Evolutionary conservation across 1,140 invertebrate genomes (phyloP).

Genomic region (Druon quercuslanigerum): DNA sequence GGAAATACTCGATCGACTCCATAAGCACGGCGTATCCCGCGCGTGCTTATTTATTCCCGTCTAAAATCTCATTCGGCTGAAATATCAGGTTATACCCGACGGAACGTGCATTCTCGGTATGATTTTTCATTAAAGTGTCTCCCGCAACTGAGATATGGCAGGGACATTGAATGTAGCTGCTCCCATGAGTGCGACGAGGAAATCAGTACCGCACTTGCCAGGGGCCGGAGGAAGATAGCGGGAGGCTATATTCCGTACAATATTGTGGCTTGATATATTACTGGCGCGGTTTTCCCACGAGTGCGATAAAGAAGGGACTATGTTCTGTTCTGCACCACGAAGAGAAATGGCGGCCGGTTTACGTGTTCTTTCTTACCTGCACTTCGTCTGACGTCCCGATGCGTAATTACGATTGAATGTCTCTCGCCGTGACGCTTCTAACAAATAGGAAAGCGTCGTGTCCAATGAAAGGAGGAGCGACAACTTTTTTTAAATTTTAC

Average conservation of each 20-base stretch:
- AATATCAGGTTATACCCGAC: constrained; percentile 69
- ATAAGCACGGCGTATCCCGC: constrained; percentile 39
- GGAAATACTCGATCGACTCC: constrained; percentile 43
- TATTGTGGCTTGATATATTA: constrained; percentile 69
- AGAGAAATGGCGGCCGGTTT: constrained; percentile 60
- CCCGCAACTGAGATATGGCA: constrained; percentile 70
- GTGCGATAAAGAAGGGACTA: constrained; percentile 67
- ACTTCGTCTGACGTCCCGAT: constrained; percentile 25
- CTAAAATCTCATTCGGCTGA: constrained; percentile 74
- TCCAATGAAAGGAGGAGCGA: too few species aligned
- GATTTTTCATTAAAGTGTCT: constrained; percentile 76
- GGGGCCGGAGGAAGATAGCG: constrained; percentile 44
- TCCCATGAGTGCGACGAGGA: constrained; percentile 62
- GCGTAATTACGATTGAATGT: constrained; percentile 11
- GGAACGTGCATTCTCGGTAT: constrained; percentile 72
- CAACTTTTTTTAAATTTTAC: too few species aligned
- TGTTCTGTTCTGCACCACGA: constrained; percentile 54
- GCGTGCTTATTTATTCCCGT: constrained; percentile 72
- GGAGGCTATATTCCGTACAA: constrained; percentile 64
- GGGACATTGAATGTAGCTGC: constrained; percentile 73
- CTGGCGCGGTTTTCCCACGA: constrained; percentile 64
- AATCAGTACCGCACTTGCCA: constrained; percentile 36
- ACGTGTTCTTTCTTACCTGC: constrained; percentile 44
- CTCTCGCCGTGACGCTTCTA: neutral
- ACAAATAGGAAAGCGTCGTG: too few species aligned